These are phyloP conservation scores for Mimas tiliae DNA, from an alignment of 2,888 invertebrate genomes.

Conservation along the genomic window DNA sequence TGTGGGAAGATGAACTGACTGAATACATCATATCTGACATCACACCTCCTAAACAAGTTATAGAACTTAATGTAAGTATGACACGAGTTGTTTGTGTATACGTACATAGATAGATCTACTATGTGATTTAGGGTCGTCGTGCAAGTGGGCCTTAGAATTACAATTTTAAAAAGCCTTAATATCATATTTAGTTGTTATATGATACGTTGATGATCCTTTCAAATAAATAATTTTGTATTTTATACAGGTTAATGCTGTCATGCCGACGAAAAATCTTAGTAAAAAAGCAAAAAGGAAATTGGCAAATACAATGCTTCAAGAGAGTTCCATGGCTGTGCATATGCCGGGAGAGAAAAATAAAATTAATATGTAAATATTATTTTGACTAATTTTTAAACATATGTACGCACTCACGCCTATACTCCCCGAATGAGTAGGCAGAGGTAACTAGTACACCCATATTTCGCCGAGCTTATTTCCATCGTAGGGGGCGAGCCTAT, in stretches of 20 bases:
- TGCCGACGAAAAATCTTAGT: slow-evolving; percentile 68
- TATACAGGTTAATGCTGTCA: slow-evolving; percentile 58
- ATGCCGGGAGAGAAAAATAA: slow-evolving; percentile 69
- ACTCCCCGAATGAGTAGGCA: no score
- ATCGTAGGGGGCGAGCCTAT: no score
- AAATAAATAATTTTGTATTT: slow-evolving; percentile 29
- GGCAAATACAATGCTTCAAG: slow-evolving; percentile 63
- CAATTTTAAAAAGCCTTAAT: no score
- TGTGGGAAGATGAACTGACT: slow-evolving; percentile 63
- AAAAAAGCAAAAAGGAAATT: slow-evolving; percentile 73
- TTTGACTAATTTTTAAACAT: no score
- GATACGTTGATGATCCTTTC: no score
- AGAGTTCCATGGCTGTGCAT: slow-evolving; percentile 64
- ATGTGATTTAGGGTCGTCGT: no score
- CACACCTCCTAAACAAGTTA: slow-evolving; percentile 54
- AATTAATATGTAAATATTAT: slow-evolving; percentile 50
- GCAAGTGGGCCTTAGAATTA: no score
- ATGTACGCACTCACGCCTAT: no score
- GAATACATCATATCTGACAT: slow-evolving; percentile 58
- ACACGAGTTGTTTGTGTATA: not conserved
- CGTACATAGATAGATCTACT: no score
- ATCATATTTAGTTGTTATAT: no score
- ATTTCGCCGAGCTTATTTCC: no score
- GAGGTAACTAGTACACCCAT: no score
- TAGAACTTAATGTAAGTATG: slow-evolving; percentile 64